Evolutionary conservation across 2,113 vertebrate species (phyloP).

Genomic region (Chaenogobius annularis): DNA sequence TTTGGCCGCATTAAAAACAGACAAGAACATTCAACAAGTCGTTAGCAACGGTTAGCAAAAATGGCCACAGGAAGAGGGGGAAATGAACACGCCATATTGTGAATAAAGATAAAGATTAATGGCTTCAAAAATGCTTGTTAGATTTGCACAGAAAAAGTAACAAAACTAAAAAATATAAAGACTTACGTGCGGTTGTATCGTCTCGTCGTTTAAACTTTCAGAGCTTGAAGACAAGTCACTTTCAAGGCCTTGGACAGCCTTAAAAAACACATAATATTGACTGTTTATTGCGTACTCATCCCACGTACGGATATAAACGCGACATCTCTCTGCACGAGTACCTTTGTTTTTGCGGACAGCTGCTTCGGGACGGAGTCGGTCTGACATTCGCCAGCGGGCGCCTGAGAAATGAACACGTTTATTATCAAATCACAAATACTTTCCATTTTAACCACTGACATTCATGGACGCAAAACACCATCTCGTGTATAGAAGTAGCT

Average conservation of each 20-base stretch:
- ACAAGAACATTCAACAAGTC: background rate
- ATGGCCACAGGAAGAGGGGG: background rate
- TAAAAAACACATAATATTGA: background rate
- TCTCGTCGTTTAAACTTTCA: constrained; percentile 42
- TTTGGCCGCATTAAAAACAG: background rate
- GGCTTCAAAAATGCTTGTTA: background rate
- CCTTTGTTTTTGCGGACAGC: background rate
- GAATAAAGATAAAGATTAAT: background rate
- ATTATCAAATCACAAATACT: too few relatives aligned
- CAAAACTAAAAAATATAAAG: background rate
- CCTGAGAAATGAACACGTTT: constrained; percentile 5
- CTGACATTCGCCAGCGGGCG: constrained; percentile 6
- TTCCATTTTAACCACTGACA: too few relatives aligned
- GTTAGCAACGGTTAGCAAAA: background rate
- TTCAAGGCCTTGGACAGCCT: background rate
- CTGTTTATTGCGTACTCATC: too few relatives aligned
- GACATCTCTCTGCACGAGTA: background rate
- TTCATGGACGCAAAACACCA: too few relatives aligned
- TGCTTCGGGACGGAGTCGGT: background rate
- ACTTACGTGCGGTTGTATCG: constrained; percentile 50
- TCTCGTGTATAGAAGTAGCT: too few relatives aligned
- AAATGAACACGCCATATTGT: background rate
- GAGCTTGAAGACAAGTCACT: constrained; percentile 44
- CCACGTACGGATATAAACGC: background rate
- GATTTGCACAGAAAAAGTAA: too few relatives aligned